A percentile compares a stretch with the other conserved stretches of the same genome.
These are phyloP conservation scores for Amphiprion percula DNA, from an alignment of 2,113 vertebrate genomes.

Conservation along the genomic window DNA sequence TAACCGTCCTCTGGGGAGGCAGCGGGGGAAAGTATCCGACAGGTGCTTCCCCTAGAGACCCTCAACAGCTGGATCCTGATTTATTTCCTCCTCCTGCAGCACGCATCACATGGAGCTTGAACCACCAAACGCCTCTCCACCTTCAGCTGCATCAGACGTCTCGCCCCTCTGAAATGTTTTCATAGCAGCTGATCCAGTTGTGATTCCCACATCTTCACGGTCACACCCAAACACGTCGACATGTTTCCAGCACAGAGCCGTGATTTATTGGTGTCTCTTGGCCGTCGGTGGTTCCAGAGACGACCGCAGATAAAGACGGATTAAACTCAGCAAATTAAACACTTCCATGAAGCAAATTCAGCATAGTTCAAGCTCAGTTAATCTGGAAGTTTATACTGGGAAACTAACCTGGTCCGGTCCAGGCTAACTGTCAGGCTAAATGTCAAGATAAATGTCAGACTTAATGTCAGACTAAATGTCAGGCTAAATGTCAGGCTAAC, in stretches of 20 bases:
- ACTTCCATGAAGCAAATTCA: too few species aligned
- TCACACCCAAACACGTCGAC: constrained; percentile 46
- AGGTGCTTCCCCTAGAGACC: constrained; percentile 53
- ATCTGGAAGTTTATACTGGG: too few species aligned
- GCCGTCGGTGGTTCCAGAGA: constrained; percentile 23
- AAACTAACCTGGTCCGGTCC: too few species aligned
- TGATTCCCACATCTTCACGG: neutral
- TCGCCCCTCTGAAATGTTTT: constrained; percentile 28
- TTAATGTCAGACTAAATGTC: too few species aligned
- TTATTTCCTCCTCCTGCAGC: constrained; percentile 28
- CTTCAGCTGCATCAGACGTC: constrained; percentile 17
- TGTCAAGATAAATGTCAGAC: too few species aligned
- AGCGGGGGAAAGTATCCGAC: constrained; percentile 21
- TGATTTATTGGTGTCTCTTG: constrained; percentile 43
- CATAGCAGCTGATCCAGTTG: neutral
- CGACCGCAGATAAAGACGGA: neutral
- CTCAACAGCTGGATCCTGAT: constrained; percentile 36
- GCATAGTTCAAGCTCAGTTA: too few species aligned
- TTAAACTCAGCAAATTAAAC: too few species aligned
- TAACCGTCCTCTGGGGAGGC: neutral
- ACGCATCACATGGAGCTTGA: neutral
- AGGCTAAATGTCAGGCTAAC: too few species aligned
- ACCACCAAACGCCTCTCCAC: neutral
- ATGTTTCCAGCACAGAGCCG: constrained; percentile 28
- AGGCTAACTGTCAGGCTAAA: too few species aligned